Conservation (phyloP, 2,888 invertebrate species). For the Hoplodrina ambigua region DNA sequence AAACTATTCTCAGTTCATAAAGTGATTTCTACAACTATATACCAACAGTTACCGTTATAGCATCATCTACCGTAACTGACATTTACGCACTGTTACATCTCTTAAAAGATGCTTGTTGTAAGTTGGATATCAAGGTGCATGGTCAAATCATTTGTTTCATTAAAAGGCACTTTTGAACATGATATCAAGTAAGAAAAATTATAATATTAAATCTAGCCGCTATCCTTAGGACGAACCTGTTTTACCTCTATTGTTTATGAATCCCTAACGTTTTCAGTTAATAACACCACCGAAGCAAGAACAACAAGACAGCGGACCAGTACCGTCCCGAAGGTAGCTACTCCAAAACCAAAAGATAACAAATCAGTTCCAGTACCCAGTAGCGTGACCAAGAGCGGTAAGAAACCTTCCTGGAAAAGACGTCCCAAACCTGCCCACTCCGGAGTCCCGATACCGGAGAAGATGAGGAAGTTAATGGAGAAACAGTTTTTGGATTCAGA, state of each 20-base stretch:
- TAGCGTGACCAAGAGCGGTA: slow-evolving; percentile 78
- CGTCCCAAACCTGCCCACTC: slow-evolving; percentile 84
- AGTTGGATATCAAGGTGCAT: no score
- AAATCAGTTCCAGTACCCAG: slow-evolving; percentile 69
- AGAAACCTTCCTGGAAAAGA: slow-evolving; percentile 77
- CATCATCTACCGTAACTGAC: no score
- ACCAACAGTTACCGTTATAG: no score
- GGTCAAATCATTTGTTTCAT: no score
- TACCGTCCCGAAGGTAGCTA: slow-evolving; percentile 73
- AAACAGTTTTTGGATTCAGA: slow-evolving; percentile 73
- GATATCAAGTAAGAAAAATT: no score
- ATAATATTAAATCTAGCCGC: no score
- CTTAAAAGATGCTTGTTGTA: no score
- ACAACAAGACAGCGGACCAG: slow-evolving; percentile 70
- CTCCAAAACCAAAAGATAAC: slow-evolving; percentile 79
- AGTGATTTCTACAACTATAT: no score
- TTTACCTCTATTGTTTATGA: neutral
- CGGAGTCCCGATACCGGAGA: slow-evolving; percentile 85
- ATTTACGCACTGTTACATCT: no score
- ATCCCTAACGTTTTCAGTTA: slow-evolving; percentile 67
- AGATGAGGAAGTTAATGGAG: slow-evolving; percentile 79
- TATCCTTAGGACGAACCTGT: neutral
- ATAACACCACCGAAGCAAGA: slow-evolving; percentile 54
- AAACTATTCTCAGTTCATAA: no score
- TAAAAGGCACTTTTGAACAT: no score